Conservation (phyloP, 2,888 invertebrate genomes). For the Eupeodes luniger region DNA sequence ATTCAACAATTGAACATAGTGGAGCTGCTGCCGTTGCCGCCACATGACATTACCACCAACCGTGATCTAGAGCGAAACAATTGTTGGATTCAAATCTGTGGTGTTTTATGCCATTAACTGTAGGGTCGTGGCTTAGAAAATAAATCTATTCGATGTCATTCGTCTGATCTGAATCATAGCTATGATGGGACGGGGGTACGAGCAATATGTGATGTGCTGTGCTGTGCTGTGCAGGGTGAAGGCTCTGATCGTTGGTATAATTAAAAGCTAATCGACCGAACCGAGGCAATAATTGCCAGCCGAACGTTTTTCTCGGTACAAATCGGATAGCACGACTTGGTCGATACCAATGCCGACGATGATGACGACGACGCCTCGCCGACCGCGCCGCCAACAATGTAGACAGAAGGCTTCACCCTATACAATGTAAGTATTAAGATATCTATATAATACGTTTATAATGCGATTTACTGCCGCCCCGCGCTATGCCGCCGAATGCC, state of each 20-base stretch:
- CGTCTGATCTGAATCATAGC: conserved; percentile 40
- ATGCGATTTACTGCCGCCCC: neutral
- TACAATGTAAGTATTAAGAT: conserved; percentile 41
- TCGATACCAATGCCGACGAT: neutral
- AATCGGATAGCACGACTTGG: conserved; percentile 49
- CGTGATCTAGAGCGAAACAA: conserved; percentile 36
- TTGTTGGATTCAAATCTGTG: conserved; percentile 40
- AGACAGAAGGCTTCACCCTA: conserved; percentile 9
- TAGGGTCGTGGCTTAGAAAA: conserved; percentile 62
- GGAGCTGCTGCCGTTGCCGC: conserved; percentile 7
- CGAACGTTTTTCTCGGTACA: conserved; percentile 61
- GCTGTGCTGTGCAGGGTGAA: conserved; percentile 24
- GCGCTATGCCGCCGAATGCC: neutral
- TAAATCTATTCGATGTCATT: conserved; percentile 69
- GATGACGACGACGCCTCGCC: neutral
- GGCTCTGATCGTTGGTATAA: conserved; percentile 58
- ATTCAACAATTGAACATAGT: conserved; percentile 44
- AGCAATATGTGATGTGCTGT: neutral
- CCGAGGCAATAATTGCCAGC: conserved; percentile 50
- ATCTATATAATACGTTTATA: neutral
- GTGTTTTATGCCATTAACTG: conserved; percentile 64
- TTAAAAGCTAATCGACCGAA: conserved; percentile 65
- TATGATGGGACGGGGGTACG: neutral
- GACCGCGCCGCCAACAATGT: neutral
- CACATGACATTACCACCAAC: conserved; percentile 9